These are phyloP conservation scores for Melanostigma gelatinosum DNA, from an alignment of 2,113 vertebrate species.

Conservation along the genomic window DNA sequence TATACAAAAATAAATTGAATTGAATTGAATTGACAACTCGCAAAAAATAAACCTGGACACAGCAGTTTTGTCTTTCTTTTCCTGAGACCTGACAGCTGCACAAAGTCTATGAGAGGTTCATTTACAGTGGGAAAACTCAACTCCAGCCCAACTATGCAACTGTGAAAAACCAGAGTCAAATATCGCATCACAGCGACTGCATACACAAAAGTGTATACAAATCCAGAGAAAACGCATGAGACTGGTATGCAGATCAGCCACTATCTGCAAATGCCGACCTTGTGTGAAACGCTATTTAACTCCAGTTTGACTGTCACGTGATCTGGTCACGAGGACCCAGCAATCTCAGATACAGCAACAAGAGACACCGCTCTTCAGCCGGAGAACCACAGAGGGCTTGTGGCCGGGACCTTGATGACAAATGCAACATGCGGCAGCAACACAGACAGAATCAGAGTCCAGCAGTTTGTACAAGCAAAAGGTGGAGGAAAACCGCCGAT, in stretches of 20 bases:
- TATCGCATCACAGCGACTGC: background rate
- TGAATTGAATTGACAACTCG: too few species aligned
- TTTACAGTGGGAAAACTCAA: conserved; percentile 22
- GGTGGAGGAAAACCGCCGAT: background rate
- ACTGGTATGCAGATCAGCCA: conserved; percentile 13
- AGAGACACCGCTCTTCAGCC: conserved; percentile 6
- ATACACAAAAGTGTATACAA: background rate
- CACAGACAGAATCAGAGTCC: background rate
- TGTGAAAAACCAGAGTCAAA: background rate
- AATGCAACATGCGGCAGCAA: background rate
- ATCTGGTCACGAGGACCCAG: conserved; percentile 42
- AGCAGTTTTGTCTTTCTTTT: conserved; percentile 40
- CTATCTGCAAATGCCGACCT: conserved; percentile 28
- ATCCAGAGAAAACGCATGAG: conserved; percentile 12
- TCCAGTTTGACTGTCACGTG: conserved; percentile 42
- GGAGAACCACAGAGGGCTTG: background rate
- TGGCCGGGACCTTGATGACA: conserved; percentile 8
- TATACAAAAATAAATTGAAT: too few species aligned
- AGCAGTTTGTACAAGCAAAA: background rate
- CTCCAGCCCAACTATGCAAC: background rate
- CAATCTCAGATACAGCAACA: conserved; percentile 10
- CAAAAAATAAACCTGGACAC: conserved; percentile 13
- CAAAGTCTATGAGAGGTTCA: conserved; percentile 8
- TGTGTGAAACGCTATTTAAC: conserved; percentile 18
- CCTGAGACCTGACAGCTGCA: conserved; percentile 16